Conservation (phyloP, 2,888 invertebrate genomes). For the Julus scandinavius region DNA sequence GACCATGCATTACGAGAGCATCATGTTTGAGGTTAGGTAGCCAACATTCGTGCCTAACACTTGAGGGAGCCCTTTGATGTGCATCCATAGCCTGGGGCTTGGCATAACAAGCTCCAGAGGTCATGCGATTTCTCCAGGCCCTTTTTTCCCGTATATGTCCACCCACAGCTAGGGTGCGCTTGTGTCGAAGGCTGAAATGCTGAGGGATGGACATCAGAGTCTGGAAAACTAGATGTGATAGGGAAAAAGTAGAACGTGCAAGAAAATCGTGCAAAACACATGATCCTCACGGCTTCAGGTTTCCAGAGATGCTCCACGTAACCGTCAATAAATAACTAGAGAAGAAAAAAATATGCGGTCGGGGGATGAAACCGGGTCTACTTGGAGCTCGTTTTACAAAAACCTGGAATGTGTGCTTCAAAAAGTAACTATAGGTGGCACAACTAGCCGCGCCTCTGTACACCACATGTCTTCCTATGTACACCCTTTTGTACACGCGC, state of each 20-base stretch:
- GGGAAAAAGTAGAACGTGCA: neutral
- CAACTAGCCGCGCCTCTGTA: neutral
- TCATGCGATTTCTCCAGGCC: too few species aligned
- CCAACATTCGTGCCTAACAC: too few species aligned
- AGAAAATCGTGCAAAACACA: neutral
- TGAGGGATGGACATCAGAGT: neutral
- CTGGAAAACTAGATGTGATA: neutral
- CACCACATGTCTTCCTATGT: neutral
- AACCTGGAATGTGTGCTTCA: neutral
- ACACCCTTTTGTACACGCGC: conserved; percentile 13
- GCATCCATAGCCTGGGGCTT: too few species aligned
- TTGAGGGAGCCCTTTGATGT: too few species aligned
- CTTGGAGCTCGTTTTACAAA: neutral
- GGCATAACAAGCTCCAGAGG: too few species aligned
- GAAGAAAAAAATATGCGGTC: neutral
- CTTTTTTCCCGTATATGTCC: neutral
- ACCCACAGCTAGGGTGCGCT: neutral
- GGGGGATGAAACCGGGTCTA: neutral
- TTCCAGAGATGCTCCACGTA: neutral
- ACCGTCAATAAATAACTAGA: neutral
- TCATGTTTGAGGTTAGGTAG: too few species aligned
- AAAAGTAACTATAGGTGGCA: neutral
- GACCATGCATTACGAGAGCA: too few species aligned
- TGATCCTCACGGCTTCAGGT: neutral
- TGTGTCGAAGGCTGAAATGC: neutral